phyloP scores from a whole-genome alignment of 2,888 invertebrate species.

The Opisthograptis luteolata region DNA sequence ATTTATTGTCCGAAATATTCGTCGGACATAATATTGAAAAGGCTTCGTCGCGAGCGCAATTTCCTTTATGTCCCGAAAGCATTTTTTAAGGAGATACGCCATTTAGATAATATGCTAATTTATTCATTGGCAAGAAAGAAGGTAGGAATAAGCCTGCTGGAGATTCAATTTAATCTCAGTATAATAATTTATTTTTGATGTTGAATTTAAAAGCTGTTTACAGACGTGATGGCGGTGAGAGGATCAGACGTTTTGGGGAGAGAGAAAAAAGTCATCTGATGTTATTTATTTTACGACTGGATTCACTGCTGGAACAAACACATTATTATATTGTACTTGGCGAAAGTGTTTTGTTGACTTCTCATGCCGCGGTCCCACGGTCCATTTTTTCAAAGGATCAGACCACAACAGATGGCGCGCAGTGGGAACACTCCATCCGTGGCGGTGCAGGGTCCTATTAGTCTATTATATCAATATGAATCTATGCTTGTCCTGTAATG shows the following conservation, averaged over 20 bases:
- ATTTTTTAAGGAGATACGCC: slow-evolving; percentile 75
- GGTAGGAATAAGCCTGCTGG: slow-evolving; percentile 64
- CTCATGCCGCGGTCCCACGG: too few relatives aligned
- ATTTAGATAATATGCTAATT: slow-evolving; percentile 80
- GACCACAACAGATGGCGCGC: too few relatives aligned
- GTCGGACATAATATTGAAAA: slow-evolving; percentile 50
- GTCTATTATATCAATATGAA: too few relatives aligned
- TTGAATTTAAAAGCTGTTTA: slow-evolving; percentile 63
- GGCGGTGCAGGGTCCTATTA: too few relatives aligned
- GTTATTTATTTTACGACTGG: too few relatives aligned
- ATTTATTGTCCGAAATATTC: slow-evolving; percentile 49
- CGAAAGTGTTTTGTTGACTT: too few relatives aligned
- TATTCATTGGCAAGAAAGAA: slow-evolving; percentile 77
- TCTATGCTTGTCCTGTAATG: too few relatives aligned
- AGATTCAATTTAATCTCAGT: slow-evolving; percentile 71
- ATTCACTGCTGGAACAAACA: too few relatives aligned
- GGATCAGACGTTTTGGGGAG: background rate
- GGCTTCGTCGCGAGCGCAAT: slow-evolving; percentile 38
- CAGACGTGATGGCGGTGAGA: slow-evolving; percentile 2
- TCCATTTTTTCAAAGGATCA: too few relatives aligned
- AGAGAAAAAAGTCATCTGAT: background rate
- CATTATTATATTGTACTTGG: too few relatives aligned
- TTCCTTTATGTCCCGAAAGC: slow-evolving; percentile 54
- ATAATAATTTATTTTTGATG: slow-evolving; percentile 70
- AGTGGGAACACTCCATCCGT: too few relatives aligned